These are phyloP conservation scores for Furnarius figulus DNA, from an alignment of 2,113 vertebrate genomes.

Conservation along the genomic window DNA sequence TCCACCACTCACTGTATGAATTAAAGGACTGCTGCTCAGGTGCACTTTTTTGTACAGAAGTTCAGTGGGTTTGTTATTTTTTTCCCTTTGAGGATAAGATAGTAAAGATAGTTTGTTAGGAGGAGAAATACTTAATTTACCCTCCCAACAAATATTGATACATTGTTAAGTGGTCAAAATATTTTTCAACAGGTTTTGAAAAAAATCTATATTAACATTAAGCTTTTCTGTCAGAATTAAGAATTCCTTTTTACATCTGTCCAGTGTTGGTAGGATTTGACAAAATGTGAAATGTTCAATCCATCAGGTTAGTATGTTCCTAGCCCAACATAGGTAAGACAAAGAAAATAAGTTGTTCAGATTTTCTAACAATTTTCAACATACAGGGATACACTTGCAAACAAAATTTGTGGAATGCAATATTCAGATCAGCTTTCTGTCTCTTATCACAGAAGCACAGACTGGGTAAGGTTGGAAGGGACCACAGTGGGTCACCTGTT, in stretches of 20 bases:
- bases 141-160: not conserved
- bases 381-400: not conserved
- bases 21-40: not conserved
- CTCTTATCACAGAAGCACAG: not conserved
- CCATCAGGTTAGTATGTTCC: not conserved
- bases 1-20: not conserved
- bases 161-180: not conserved
- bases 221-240: not conserved
- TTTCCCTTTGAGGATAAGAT: not conserved
- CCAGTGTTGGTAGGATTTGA: not conserved
- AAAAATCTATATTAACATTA: not conserved
- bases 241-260: not conserved
- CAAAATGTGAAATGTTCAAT: not conserved
- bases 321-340: not conserved
- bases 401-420: not conserved
- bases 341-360: not conserved
- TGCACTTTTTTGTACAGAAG: not conserved
- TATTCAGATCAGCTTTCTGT: not conserved
- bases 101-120: not conserved
- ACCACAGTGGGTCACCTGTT: not conserved
- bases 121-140: not conserved
- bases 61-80: not conserved
- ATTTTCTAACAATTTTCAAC: not conserved
- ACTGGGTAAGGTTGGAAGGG: not conserved
- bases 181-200: not conserved